phyloP scores from a whole-genome alignment of 1,140 invertebrate genomes.

The Rhizoglyphus robini region DNA sequence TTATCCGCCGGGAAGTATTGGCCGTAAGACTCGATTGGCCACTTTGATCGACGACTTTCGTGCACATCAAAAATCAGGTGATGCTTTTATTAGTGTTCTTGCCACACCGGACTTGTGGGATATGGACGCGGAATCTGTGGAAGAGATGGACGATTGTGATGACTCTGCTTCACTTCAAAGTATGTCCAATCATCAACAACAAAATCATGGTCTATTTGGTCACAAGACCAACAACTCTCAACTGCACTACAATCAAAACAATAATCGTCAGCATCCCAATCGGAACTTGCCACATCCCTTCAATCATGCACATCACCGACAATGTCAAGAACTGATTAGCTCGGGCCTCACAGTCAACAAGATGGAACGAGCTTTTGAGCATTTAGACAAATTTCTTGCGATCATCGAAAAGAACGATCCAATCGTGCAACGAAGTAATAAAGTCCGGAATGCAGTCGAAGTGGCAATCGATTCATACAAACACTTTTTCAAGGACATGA shows the following conservation, averaged over 20 bases:
- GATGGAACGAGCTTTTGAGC: neutral
- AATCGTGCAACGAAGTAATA: neutral
- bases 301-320: no score
- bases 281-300: no score
- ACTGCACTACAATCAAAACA: no score
- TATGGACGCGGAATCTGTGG: neutral
- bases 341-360: neutral
- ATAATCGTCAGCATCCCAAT: no score
- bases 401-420: neutral
- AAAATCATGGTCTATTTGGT: neutral
- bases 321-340: no score
- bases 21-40: neutral
- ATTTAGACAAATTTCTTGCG: neutral
- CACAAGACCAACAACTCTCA: neutral
- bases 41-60: neutral
- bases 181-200: no score
- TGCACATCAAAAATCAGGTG: neutral
- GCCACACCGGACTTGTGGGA: neutral
- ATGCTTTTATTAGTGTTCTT: neutral
- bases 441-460: neutral
- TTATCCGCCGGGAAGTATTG: neutral
- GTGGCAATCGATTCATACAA: neutral
- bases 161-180: neutral
- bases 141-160: neutral
- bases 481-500: neutral